These are phyloP conservation scores for Helleia helle DNA, from an alignment of 2,888 invertebrate species.

Conservation along the genomic window DNA sequence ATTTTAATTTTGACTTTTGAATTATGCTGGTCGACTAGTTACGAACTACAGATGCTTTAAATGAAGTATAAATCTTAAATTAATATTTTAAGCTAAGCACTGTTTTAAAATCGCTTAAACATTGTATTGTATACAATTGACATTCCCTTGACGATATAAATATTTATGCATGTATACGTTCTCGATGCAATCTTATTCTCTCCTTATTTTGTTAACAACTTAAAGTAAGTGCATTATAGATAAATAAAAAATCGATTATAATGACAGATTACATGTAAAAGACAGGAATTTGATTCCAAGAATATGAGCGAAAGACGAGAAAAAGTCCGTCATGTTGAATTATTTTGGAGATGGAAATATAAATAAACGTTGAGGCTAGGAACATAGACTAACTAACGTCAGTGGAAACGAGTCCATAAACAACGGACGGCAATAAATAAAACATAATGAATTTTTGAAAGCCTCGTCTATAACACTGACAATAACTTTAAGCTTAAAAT, in stretches of 20 bases:
- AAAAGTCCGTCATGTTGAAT: slow-evolving; percentile 12
- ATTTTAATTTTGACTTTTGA: slow-evolving; percentile 5
- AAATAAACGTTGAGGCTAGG: slow-evolving; percentile 51
- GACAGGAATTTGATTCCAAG: slow-evolving; percentile 51
- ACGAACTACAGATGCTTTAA: slow-evolving; percentile 11
- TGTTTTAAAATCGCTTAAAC: slow-evolving; percentile 39
- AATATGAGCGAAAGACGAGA: slow-evolving; percentile 16
- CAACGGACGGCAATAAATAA: slow-evolving; percentile 52
- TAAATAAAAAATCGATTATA: slow-evolving; percentile 24
- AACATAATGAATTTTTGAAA: slow-evolving; percentile 17
- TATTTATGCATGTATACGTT: slow-evolving; percentile 53
- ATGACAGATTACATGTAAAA: slow-evolving; percentile 15
- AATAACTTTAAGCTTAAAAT: slow-evolving; percentile 44
- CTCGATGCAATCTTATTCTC: slow-evolving; percentile 70
- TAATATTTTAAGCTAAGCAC: slow-evolving; percentile 41
- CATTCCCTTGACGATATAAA: slow-evolving; percentile 36
- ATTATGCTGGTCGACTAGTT: slow-evolving; percentile 12
- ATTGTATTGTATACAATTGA: slow-evolving; percentile 71
- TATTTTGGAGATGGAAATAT: slow-evolving; percentile 22
- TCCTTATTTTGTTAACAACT: slow-evolving; percentile 63
- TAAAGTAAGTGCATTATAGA: slow-evolving; percentile 35
- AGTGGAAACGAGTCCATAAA: slow-evolving; percentile 17
- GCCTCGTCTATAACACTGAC: slow-evolving; percentile 23
- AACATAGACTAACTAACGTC: slow-evolving; percentile 38
- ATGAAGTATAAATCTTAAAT: slow-evolving; percentile 28